These are phyloP conservation scores for Ypsolopha sequella DNA, from an alignment of 2,888 invertebrate species.

Conservation along the genomic window DNA sequence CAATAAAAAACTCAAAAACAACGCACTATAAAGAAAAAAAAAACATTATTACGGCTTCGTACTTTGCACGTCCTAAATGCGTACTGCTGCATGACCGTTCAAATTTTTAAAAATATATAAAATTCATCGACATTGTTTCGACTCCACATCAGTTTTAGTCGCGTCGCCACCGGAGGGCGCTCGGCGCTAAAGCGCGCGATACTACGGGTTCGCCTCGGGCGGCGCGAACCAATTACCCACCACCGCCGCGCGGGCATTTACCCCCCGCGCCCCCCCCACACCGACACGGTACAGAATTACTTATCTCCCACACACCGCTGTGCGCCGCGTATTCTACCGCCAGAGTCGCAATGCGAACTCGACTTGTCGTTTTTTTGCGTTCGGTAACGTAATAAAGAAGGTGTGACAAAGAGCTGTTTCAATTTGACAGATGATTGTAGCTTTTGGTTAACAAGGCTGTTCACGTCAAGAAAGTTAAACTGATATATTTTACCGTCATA, in stretches of 20 bases:
- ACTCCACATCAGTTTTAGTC: slow-evolving; percentile 32
- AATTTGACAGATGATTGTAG: too few relatives aligned
- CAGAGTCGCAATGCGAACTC: slow-evolving; percentile 56
- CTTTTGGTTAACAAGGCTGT: too few relatives aligned
- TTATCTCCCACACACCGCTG: slow-evolving; percentile 49
- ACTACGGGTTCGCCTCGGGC: slow-evolving; percentile 70
- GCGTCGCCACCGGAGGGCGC: slow-evolving; percentile 67
- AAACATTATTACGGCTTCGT: too few relatives aligned
- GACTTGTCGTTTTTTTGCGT: slow-evolving; percentile 9
- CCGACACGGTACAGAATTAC: slow-evolving; percentile 38
- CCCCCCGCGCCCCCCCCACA: slow-evolving; percentile 34
- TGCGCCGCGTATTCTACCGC: slow-evolving; percentile 56
- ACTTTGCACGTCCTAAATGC: too few relatives aligned
- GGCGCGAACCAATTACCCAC: slow-evolving; percentile 71
- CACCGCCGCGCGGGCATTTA: slow-evolving; percentile 59
- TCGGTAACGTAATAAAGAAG: too few relatives aligned
- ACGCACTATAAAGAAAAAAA: too few relatives aligned
- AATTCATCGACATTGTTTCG: slow-evolving; percentile 10
- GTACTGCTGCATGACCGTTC: too few relatives aligned
- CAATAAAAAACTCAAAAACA: too few relatives aligned
- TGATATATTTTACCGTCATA: too few relatives aligned
- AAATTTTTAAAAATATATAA: too few relatives aligned
- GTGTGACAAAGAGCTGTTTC: too few relatives aligned
- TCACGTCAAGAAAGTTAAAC: too few relatives aligned
- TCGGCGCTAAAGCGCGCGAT: slow-evolving; percentile 67